phyloP scores from a whole-genome alignment of 2,797 vertebrate species.

The Alcedo atthis region DNA sequence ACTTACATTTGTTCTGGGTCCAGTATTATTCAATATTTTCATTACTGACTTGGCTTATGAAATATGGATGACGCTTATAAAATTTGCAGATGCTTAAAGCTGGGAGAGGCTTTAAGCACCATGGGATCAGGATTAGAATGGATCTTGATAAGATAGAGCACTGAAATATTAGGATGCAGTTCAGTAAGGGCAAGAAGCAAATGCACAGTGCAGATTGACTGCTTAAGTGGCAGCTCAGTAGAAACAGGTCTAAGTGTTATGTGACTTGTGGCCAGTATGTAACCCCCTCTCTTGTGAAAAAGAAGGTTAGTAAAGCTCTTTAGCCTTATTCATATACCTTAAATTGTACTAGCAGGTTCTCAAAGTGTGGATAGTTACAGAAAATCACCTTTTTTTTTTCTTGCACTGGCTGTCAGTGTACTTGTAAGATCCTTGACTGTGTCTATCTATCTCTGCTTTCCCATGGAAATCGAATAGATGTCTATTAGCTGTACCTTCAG shows the following conservation, averaged over 20 bases:
- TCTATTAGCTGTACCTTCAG: neutral
- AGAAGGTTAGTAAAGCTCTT: neutral
- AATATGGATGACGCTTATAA: conserved; percentile 57
- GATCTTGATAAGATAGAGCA: neutral
- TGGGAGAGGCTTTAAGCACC: conserved; percentile 8
- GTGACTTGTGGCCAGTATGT: neutral
- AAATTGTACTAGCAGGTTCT: neutral
- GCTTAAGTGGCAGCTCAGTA: neutral
- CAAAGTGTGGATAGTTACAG: neutral
- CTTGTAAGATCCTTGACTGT: neutral
- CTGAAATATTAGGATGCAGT: neutral
- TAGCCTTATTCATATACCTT: neutral
- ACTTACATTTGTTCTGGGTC: neutral
- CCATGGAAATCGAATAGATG: neutral
- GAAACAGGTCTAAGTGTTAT: neutral
- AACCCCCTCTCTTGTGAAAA: neutral
- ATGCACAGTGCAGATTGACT: neutral
- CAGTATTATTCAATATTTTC: conserved; percentile 13
- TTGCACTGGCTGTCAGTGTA: neutral
- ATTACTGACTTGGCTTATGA: conserved; percentile 47
- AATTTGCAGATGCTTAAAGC: conserved; percentile 31
- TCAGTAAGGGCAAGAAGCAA: neutral
- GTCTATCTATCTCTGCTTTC: neutral
- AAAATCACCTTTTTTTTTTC: neutral
- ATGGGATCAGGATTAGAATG: neutral